Conservation (phyloP, 2,888 invertebrate species). For the Adela reaumurella region DNA sequence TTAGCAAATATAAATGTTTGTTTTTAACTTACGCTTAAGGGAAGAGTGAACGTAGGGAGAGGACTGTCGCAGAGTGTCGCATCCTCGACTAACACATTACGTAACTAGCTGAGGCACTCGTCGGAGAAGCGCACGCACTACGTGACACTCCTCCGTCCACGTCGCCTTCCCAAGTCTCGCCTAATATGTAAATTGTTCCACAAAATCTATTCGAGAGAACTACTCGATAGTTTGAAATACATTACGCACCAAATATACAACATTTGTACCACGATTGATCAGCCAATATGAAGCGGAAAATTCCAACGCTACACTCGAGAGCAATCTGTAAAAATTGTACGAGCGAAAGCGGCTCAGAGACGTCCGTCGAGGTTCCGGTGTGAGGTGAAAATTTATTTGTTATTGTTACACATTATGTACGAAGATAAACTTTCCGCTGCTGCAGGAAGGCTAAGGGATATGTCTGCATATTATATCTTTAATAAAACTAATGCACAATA, state of each 20-base stretch:
- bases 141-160: no score
- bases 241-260: neutral
- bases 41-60: neutral
- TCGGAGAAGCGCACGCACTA: neutral
- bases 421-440: neutral
- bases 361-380: neutral
- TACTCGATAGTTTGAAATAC: neutral
- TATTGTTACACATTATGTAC: neutral
- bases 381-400: neutral
- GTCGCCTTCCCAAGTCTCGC: neutral
- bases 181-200: neutral
- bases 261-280: neutral
- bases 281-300: neutral
- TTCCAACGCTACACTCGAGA: neutral
- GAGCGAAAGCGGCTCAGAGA: neutral
- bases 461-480: neutral
- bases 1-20: no score
- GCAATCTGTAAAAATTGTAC: neutral
- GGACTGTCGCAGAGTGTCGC: no score
- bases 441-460: neutral
- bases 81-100: neutral
- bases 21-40: no score
- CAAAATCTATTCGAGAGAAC: neutral
- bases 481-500: neutral
- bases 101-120: neutral